Conservation (phyloP, 2,888 invertebrate species). For the Antheraea assamensis region DNA sequence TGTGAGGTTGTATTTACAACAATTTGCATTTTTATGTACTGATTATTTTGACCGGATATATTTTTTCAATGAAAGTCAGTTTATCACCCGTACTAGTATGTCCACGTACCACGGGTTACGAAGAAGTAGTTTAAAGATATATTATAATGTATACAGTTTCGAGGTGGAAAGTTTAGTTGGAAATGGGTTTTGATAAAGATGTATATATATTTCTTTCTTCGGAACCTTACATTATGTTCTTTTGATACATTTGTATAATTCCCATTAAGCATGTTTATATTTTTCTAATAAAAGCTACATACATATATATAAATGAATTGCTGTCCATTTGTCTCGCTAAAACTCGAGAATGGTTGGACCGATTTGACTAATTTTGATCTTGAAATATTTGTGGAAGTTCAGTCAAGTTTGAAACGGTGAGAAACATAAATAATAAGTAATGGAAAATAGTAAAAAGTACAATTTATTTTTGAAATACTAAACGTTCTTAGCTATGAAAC, state of each 20-base stretch:
- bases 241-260: neutral
- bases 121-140: neutral
- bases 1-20: neutral
- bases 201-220: neutral
- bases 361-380: no score
- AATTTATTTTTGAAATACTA: no score
- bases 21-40: neutral
- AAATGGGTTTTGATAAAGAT: neutral
- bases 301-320: no score
- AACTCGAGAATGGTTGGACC: no score
- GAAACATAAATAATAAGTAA: no score
- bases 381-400: no score
- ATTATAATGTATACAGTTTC: neutral
- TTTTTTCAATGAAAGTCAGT: neutral
- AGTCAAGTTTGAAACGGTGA: no score
- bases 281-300: neutral
- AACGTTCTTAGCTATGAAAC: no score
- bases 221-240: neutral
- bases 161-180: neutral
- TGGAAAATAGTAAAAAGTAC: no score
- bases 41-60: neutral
- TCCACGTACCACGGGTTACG: neutral
- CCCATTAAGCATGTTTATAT: neutral
- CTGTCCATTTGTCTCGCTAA: no score
- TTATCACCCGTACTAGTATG: neutral